Evolutionary conservation across 2,797 vertebrate genomes (phyloP).

Genomic region (Gobionotothen gibberifrons): DNA sequence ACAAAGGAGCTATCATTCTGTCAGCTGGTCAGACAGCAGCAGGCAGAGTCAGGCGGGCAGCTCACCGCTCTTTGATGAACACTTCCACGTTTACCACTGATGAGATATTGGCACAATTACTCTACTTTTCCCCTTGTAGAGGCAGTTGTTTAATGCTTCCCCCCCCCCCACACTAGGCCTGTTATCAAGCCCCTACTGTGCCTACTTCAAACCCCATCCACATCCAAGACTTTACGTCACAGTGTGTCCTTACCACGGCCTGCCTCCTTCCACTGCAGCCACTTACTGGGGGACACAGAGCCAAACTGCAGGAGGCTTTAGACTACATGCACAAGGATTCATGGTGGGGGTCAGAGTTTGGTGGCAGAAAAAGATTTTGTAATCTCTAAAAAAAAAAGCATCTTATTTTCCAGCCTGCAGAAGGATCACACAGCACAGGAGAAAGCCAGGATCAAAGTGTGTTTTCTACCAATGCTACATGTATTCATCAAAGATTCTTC

Average conservation of each 20-base stretch:
- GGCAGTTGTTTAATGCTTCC: slow-evolving; percentile 58
- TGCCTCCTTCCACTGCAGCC: slow-evolving; percentile 15
- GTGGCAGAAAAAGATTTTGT: not conserved
- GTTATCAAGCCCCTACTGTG: slow-evolving; percentile 39
- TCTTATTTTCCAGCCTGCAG: not conserved
- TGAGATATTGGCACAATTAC: slow-evolving; percentile 71
- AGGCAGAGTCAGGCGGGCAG: slow-evolving; percentile 58
- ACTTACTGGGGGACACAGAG: slow-evolving; percentile 5
- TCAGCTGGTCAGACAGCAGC: slow-evolving; percentile 69
- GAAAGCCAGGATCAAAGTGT: slow-evolving; percentile 3
- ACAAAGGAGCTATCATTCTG: slow-evolving; percentile 82
- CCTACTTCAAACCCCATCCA: slow-evolving; percentile 40
- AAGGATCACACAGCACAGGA: not conserved
- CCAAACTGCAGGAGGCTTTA: not conserved
- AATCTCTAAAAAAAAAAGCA: not conserved
- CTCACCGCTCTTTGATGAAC: slow-evolving; percentile 66
- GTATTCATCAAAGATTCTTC: slow-evolving; percentile 31
- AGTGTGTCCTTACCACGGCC: slow-evolving; percentile 22
- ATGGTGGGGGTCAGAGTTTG: not conserved
- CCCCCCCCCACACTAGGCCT: slow-evolving; percentile 52
- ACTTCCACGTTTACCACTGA: slow-evolving; percentile 50
- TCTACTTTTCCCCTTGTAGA: slow-evolving; percentile 62
- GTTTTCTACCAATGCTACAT: not conserved
- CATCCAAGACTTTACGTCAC: slow-evolving; percentile 30
- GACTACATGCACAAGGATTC: not conserved